Base-by-base conservation (phyloP, 2,888 invertebrate species). In the Hecatera dysodea region DNA sequence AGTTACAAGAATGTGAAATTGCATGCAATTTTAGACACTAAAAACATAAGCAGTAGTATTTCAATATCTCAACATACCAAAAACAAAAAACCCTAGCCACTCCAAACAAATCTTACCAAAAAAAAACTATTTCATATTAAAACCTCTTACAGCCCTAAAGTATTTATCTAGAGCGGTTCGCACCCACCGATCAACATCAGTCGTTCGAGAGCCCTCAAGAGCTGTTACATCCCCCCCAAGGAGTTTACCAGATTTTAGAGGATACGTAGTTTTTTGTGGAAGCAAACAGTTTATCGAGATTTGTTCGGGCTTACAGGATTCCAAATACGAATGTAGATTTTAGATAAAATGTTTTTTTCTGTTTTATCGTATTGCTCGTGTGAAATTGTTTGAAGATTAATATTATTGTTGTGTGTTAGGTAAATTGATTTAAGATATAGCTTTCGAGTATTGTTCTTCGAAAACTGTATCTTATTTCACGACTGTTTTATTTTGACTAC, bases 201-300 rank as follows among this genome's bases (percentile, higher is more conserved):
- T 72, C 84, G 83, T 86, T 90, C 83, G 75, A 92, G 92, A 81
- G 87, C 85, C 76, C 90, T 91, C 79, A 72, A 90, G 90, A 85
- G 85, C 86, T 87, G 88, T 88, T 86, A 84, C 77, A 85, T 72
- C 86, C 88, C 87, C 86, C 72, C 62, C 67, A 71, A 84, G 78
- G 81, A 84, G 80, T 85, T 87, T 84, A 87, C 81, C 88, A 88
- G 88, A 89, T 90, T 89, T 88, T 80, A 74, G 86, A 57, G 75
- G 89, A 84, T 82, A 77, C 87, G 84, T 82, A 82, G 82, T 84
- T 84, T 85, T 80, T 85, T 85, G 71, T 71, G 57, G 65, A 55
- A 73, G 80, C 85, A 85, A 88, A 88, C 87, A 81, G 80, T 87
- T 83, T 86, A 84, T 86, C 86, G 82, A 75, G 85, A 87, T 87